Evolutionary conservation across 2,797 vertebrate species (phyloP).

Genomic region (Myotis planiceps): DNA sequence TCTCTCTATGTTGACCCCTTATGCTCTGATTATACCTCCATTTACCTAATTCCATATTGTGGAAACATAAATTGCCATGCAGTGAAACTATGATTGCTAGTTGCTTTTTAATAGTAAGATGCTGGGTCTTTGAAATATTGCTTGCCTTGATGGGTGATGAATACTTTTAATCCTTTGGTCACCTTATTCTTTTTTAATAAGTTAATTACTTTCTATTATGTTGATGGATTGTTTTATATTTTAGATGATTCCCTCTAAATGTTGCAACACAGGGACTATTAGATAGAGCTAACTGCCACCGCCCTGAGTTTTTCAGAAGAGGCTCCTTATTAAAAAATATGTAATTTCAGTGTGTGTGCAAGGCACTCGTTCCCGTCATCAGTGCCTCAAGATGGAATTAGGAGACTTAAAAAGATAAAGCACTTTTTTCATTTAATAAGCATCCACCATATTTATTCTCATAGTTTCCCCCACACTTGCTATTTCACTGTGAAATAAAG

Average conservation of each 20-base stretch:
- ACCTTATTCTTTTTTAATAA: slow-evolving; percentile 70
- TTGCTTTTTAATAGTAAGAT: slow-evolving; percentile 66
- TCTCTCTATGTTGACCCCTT: background rate
- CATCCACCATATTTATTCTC: slow-evolving; percentile 55
- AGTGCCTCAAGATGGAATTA: slow-evolving; percentile 66
- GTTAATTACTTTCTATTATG: slow-evolving; percentile 81
- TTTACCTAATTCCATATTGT: background rate
- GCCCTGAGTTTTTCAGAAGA: slow-evolving; percentile 67
- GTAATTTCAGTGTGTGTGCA: slow-evolving; percentile 68
- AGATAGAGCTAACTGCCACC: slow-evolving; percentile 63
- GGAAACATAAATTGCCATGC: slow-evolving; percentile 32
- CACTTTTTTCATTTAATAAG: slow-evolving; percentile 65
- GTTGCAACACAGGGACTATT: slow-evolving; percentile 65
- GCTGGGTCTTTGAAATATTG: slow-evolving; percentile 72
- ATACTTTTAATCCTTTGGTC: slow-evolving; percentile 78
- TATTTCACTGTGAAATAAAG: slow-evolving; percentile 30
- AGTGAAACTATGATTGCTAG: slow-evolving; percentile 26
- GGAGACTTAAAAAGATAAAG: slow-evolving; percentile 74
- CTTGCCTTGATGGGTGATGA: slow-evolving; percentile 74
- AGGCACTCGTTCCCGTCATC: background rate
- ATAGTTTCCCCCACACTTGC: slow-evolving; percentile 15
- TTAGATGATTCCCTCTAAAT: slow-evolving; percentile 72
- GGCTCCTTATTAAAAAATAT: slow-evolving; percentile 73
- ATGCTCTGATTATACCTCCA: slow-evolving; percentile 4
- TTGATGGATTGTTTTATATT: slow-evolving; percentile 80